A percentile compares a stretch with the other conserved stretches of the same genome.
phyloP scores from a whole-genome alignment of 2,888 invertebrate species.

The Epistrophe grossulariae region DNA sequence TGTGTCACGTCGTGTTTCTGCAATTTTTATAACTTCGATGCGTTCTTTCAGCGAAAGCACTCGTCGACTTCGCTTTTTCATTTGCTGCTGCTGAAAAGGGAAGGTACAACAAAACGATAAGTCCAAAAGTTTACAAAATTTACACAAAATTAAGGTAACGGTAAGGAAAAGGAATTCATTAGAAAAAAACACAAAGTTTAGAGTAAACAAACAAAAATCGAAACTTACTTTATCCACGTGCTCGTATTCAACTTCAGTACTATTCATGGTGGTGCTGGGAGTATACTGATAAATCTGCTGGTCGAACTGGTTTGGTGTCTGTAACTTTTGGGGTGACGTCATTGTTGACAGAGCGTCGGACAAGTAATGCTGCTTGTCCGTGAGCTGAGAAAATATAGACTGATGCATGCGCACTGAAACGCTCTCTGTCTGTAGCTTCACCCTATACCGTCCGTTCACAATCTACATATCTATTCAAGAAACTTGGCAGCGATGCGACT shows the following conservation, averaged over 20 bases:
- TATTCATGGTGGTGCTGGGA: slow-evolving; percentile 42
- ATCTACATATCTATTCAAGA: slow-evolving; percentile 4
- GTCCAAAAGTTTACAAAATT: not conserved
- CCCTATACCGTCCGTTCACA: not conserved
- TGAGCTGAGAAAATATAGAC: slow-evolving; percentile 40
- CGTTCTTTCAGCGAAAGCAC: slow-evolving; percentile 67
- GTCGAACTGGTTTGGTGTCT: slow-evolving; percentile 35
- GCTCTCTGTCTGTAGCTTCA: slow-evolving; percentile 27
- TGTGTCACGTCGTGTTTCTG: slow-evolving; percentile 58
- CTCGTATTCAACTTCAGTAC: not conserved
- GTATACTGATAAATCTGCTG: slow-evolving; percentile 55
- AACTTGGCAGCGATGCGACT: slow-evolving; percentile 56
- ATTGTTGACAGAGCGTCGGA: slow-evolving; percentile 60
- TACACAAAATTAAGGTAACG: not conserved
- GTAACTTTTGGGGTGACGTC: slow-evolving; percentile 42
- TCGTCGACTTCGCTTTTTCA: slow-evolving; percentile 46
- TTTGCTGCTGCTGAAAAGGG: slow-evolving; percentile 16
- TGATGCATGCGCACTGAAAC: slow-evolving; percentile 57
- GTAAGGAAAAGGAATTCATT: not conserved
- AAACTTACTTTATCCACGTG: slow-evolving; percentile 48
- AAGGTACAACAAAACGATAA: not conserved
- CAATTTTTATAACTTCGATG: slow-evolving; percentile 54
- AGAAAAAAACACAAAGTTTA: not conserved
- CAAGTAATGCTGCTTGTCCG: slow-evolving; percentile 69
- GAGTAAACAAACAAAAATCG: not conserved